phyloP scores from a whole-genome alignment of 2,797 vertebrate species.

The Anniella stebbinsi region DNA sequence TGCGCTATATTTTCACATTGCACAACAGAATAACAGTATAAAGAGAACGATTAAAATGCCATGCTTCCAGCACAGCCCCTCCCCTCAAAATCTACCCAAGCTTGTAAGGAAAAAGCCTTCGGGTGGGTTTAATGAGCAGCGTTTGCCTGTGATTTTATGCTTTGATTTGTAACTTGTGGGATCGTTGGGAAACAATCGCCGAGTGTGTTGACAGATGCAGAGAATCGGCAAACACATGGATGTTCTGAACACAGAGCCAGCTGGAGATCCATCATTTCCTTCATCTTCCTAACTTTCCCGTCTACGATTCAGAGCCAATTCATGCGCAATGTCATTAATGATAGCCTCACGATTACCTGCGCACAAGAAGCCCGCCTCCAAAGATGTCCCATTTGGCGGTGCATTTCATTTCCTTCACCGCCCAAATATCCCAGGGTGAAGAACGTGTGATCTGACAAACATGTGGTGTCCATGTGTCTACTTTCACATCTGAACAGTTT shows the following conservation, averaged over 20 bases:
- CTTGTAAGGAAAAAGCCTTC: not conserved
- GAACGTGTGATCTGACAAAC: slow-evolving; percentile 59
- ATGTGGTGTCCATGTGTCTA: slow-evolving; percentile 51
- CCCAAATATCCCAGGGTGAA: slow-evolving; percentile 21
- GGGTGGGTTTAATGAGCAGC: not conserved
- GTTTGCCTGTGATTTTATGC: not conserved
- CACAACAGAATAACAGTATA: not conserved
- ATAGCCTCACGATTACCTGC: not conserved
- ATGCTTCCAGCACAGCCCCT: not conserved
- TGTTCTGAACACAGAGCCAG: not conserved
- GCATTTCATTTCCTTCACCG: not conserved
- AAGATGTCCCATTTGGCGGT: not conserved
- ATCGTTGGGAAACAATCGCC: not conserved
- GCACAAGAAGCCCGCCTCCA: not conserved
- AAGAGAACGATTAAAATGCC: not conserved
- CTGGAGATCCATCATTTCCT: not conserved
- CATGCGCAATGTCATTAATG: slow-evolving; percentile 48
- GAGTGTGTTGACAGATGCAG: not conserved
- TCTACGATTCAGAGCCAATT: slow-evolving; percentile 75
- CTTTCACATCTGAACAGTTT: slow-evolving; percentile 37
- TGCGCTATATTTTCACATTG: not conserved
- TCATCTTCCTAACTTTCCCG: slow-evolving; percentile 72
- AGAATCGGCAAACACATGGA: not conserved
- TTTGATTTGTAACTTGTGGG: slow-evolving; percentile 26
- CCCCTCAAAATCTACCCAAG: not conserved